Evolutionary conservation across 2,888 invertebrate genomes (phyloP), one percentile per base, ranked within the genome.

Genomic region (Hydrotaea diabolus): DNA sequence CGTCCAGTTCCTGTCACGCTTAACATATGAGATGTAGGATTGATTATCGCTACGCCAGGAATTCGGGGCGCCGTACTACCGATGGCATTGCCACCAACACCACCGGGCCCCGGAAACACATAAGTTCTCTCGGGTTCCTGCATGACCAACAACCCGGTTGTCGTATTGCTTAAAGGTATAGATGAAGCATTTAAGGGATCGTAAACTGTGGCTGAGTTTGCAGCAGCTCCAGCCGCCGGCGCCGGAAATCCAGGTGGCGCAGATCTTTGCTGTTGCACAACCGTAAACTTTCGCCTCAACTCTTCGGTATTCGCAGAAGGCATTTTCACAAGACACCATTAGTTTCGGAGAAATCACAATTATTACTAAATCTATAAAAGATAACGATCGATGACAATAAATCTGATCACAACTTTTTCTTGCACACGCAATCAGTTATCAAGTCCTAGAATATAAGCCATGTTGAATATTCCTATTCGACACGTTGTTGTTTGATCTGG

Each of bases 251-350:
- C 89, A 53, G 91, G 89, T 66, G 91, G 90, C 13, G 91, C 90
- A 31, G 90, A 90, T 86, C 90, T 88, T 82, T 91, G 91, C 83
- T 91, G 90, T 86, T 91, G 91, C 81, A 91, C 89, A 86, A 90
- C 89, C 83, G 90, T 89, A 89, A 93, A 89, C 89, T 92, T 92
- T 89, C 91, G 92, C 89, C 92, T 90, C 91, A 91, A 89, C 87
- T 92, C 92, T 88, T 92, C 92, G 90, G 91, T 87, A 89, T 90
- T 91, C 82, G 90, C 88, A 88, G 90, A 90, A 89, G 90, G 90
- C 92, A 92, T 92, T 88, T 90, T 92, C 89, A 87, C 89, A 87
- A 88, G 88, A 90, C 91, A 92, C 88, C 91, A 91, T 91, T 89
- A 89, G 90, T 88, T 89, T 87, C 59, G 78, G 59, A 64, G 69